Conservation (phyloP, 2,888 invertebrate species). For the Papilio elwesi region DNA sequence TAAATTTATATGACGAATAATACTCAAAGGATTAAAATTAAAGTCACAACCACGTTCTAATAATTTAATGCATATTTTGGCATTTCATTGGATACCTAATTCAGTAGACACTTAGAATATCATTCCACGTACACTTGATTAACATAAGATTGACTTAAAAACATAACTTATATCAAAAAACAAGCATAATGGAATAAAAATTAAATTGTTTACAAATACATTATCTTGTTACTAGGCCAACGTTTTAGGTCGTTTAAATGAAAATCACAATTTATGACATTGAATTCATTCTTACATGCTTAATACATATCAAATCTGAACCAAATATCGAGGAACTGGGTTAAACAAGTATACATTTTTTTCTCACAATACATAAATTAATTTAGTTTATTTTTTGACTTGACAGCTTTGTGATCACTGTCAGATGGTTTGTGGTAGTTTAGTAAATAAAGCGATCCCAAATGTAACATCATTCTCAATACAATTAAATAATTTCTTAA, state of each 20-base stretch:
- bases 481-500: not conserved
- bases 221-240: conserved; percentile 30
- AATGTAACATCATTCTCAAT: not conserved
- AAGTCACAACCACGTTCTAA: conserved; percentile 21
- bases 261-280: not conserved
- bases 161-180: conserved; percentile 16
- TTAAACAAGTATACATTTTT: no score
- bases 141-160: conserved; percentile 22
- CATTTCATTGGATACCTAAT: conserved; percentile 53
- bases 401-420: no score
- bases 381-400: no score
- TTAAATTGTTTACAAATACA: not conserved
- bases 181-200: not conserved
- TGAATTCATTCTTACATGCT: not conserved
- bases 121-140: conserved; percentile 30
- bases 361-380: no score
- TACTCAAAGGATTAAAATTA: conserved; percentile 47
- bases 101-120: conserved; percentile 49
- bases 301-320: not conserved
- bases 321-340: no score
- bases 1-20: conserved; percentile 30
- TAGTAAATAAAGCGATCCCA: no score
- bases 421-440: no score
- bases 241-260: conserved; percentile 3
- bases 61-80: conserved; percentile 56